Base-by-base conservation (phyloP, 1,140 invertebrate species). In the Aphidius gifuensis region DNA sequence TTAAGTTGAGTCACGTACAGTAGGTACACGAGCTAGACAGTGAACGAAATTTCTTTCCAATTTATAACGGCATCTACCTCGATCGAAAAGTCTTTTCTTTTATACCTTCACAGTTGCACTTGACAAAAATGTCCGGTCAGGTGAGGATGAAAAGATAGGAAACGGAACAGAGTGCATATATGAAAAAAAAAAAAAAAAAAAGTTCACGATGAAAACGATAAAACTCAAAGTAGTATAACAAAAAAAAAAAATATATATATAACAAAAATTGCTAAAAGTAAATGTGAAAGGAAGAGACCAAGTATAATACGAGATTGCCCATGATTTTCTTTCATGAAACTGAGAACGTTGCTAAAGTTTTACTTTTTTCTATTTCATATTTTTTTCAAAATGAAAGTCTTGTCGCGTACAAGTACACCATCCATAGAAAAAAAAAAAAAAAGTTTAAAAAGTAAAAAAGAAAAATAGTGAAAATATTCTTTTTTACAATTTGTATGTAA, bases 1-100 rank as follows among this genome's bases (percentile, higher is more conserved):
- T 57, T 45, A 57, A 57, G 44, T 56, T 56, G 53, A 62, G 60
- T 62, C 60, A 62, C 60, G 60, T 62, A 61, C 42, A 46, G 7
- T 4, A 46, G 23, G 38, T 23, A 55, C 51, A 47, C 44, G 7
- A 56, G 49, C 50, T 44, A 61, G 49, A 61, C 59, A 55, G 42
- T 9, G 44, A 46, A 62, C 46, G 53, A 32, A 57, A 48, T 62
- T 49, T 62, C 54, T 48, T 57, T 57, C 60, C 60, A 61, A 62
- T 62, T 62, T 62, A 62, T 57, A 56, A 44, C 45, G 47, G 9
- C 60, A n/a, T 8, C 2, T 32, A 32, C 23, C 23, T 32, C 23
- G 54, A 62, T 62, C 60, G 51, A 62, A 62, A 50, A 54, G 45
- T 39, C 54, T 50, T 62, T 61, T 54, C 32, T 47, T 54, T 48